Conservation (phyloP, 2,888 invertebrate genomes). For the Dugesia japonica region DNA sequence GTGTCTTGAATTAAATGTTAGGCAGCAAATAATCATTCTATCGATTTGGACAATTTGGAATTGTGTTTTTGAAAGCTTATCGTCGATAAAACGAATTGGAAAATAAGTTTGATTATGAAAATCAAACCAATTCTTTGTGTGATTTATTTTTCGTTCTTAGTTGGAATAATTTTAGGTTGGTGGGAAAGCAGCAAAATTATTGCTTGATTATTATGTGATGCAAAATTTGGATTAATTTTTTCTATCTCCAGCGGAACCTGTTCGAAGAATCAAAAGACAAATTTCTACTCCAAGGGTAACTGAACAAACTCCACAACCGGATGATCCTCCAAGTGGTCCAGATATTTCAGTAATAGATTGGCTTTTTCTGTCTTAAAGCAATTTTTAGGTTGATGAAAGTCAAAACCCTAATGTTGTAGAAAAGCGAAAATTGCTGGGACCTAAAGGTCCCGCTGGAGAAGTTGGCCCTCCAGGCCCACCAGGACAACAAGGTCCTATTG, state of each 20-base stretch:
- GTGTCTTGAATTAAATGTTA: too few relatives aligned
- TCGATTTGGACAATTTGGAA: too few relatives aligned
- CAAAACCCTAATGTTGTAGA: background rate
- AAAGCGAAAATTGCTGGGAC: background rate
- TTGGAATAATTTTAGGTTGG: conserved; percentile 3
- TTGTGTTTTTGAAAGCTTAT: too few relatives aligned
- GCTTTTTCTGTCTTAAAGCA: background rate
- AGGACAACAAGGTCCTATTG: background rate
- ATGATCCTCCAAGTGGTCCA: background rate
- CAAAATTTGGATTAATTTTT: background rate
- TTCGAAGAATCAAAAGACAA: background rate
- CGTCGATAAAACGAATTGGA: background rate
- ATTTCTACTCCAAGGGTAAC: background rate
- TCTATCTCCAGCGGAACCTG: background rate
- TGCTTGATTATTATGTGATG: too few relatives aligned
- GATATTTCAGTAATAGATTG: background rate
- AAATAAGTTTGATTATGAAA: background rate
- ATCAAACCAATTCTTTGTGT: background rate
- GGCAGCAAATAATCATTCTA: too few relatives aligned
- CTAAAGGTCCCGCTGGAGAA: conserved; percentile 23
- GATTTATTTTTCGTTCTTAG: background rate
- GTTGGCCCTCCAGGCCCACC: background rate
- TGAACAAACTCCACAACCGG: background rate
- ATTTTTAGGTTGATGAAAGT: background rate
- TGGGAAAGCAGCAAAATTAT: too few relatives aligned